Evolutionary conservation across 2,888 invertebrate genomes (phyloP).

Genomic region (Phoenoteleia sp.): DNA sequence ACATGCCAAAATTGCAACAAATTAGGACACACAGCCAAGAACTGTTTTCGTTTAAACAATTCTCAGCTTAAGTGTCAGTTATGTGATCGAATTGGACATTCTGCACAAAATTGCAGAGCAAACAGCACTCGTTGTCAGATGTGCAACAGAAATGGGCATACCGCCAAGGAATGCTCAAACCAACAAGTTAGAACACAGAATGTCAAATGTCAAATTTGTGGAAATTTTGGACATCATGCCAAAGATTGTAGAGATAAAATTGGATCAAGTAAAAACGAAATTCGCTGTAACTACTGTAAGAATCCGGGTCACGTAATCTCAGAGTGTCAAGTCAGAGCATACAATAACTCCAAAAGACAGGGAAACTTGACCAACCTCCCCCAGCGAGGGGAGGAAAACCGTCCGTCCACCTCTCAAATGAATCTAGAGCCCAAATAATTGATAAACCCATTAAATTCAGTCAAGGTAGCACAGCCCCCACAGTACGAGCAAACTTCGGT

Average conservation of each 20-base stretch:
- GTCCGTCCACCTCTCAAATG: background rate
- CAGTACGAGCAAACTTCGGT: background rate
- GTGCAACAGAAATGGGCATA: too few relatives aligned
- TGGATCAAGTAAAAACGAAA: too few relatives aligned
- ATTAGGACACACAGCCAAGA: background rate
- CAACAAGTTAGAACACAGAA: too few relatives aligned
- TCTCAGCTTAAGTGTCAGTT: too few relatives aligned
- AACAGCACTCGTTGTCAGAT: too few relatives aligned
- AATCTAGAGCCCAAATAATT: background rate
- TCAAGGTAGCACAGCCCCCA: background rate
- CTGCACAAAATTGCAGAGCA: background rate
- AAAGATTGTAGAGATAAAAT: too few relatives aligned
- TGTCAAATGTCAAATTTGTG: background rate
- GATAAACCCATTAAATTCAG: slow-evolving; percentile 17
- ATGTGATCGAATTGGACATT: background rate
- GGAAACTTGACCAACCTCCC: slow-evolving; percentile 18
- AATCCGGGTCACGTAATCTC: background rate
- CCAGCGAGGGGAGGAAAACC: background rate
- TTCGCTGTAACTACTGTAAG: slow-evolving; percentile 16
- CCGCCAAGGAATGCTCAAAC: too few relatives aligned
- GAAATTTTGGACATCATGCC: too few relatives aligned
- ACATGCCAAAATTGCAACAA: slow-evolving; percentile 2
- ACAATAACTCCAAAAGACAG: slow-evolving; percentile 7
- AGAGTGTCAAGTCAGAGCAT: background rate
- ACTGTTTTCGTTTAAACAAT: background rate